These are phyloP conservation scores for Cryptus viduatorius DNA, from an alignment of 2,888 invertebrate genomes.

Conservation along the genomic window DNA sequence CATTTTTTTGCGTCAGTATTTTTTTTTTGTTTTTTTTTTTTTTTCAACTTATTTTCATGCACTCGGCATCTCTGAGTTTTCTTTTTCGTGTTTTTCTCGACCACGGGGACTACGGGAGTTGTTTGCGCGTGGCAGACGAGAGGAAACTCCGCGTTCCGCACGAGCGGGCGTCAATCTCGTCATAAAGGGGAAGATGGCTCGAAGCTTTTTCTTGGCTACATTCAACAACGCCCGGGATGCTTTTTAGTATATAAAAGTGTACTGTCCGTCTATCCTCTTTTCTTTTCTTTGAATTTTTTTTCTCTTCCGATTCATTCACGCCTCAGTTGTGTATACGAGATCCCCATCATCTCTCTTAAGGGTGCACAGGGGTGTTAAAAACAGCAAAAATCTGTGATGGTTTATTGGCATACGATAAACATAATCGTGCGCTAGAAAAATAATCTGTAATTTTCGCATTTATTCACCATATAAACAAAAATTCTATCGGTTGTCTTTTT, in stretches of 20 bases:
- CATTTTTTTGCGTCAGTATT: no score
- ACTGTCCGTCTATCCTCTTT: constrained; percentile 9
- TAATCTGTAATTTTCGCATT: not conserved
- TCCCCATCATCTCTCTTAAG: not conserved
- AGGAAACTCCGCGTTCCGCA: constrained; percentile 35
- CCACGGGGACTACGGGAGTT: not conserved
- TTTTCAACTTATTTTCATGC: constrained; percentile 15
- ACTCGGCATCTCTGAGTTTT: not conserved
- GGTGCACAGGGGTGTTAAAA: not conserved
- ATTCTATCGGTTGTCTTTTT: not conserved
- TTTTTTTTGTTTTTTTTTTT: constrained; percentile 10
- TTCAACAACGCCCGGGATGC: not conserved
- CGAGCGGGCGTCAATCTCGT: constrained; percentile 41
- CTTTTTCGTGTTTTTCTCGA: constrained; percentile 7
- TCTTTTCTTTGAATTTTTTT: not conserved
- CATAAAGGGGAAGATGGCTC: constrained; percentile 32
- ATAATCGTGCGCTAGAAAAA: not conserved
- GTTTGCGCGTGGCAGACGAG: constrained; percentile 25
- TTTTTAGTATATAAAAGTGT: not conserved
- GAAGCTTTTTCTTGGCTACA: constrained; percentile 19
- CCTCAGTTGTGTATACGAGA: not conserved
- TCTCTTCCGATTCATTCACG: not conserved
- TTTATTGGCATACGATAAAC: not conserved
- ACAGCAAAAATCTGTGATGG: not conserved
- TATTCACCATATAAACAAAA: not conserved